phyloP scores from a whole-genome alignment of 2,113 vertebrate genomes.

The Centrocercus urophasianus region DNA sequence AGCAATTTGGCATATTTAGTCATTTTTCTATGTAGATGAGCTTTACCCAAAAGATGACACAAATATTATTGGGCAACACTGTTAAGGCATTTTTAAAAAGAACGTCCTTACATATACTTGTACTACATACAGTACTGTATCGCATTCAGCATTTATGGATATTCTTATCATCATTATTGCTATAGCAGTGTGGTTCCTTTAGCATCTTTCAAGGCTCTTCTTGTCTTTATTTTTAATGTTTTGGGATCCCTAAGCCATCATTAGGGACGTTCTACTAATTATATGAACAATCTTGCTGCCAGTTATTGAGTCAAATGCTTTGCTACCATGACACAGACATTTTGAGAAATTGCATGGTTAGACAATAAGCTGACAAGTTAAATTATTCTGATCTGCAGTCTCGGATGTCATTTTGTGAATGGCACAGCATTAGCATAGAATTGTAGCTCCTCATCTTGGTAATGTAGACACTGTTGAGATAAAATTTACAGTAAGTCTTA shows the following conservation, averaged over 20 bases:
- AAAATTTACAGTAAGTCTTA: neutral
- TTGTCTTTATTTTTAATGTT: neutral
- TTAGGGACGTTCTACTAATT: neutral
- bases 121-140: neutral
- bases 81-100: neutral
- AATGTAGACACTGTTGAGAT: neutral
- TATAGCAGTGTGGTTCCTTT: neutral
- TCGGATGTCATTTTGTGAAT: neutral
- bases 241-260: neutral
- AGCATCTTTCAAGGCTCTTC: neutral
- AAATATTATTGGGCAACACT: neutral
- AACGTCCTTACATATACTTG: neutral
- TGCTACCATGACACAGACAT: neutral
- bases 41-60: neutral
- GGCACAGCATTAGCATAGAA: neutral
- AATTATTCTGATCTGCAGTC: neutral
- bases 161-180: neutral
- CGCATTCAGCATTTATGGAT: neutral
- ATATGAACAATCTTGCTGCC: neutral
- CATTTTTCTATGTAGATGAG: rapidly evolving
- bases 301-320: neutral
- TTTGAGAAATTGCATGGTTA: rapidly evolving
- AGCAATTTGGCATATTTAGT: neutral
- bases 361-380: neutral
- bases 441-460: neutral